Percentiles rank a stretch among this genome's conserved stretches.
Conservation (phyloP, 1,140 invertebrate genomes). For the Euwallacea fornicatus region DNA sequence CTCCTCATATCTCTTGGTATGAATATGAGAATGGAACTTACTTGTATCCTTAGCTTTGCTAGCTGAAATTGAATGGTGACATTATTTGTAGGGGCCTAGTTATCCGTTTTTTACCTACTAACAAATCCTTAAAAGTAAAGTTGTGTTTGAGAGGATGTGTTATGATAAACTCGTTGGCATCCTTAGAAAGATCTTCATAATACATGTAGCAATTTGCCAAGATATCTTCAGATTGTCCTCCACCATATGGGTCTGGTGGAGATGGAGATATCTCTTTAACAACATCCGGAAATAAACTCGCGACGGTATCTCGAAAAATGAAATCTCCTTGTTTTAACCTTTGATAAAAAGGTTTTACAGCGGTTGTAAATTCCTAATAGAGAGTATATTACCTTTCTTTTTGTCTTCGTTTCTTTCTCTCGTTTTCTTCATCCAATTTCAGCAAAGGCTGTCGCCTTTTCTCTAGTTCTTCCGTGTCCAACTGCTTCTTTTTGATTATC, state of each 20-base stretch:
- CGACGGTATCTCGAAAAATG: slow-evolving; percentile 48
- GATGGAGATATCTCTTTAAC: slow-evolving; percentile 44
- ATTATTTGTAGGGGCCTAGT: not conserved
- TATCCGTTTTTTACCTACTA: slow-evolving; percentile 22
- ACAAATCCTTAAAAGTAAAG: slow-evolving; percentile 45
- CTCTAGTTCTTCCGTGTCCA: slow-evolving; percentile 55
- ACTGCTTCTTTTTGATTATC: slow-evolving; percentile 55
- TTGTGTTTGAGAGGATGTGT: slow-evolving; percentile 43
- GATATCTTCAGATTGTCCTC: slow-evolving; percentile 28
- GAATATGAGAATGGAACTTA: not conserved
- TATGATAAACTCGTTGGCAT: slow-evolving; percentile 35
- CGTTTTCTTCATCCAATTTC: slow-evolving; percentile 52
- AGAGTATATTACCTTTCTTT: slow-evolving; percentile 38
- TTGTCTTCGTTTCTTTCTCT: slow-evolving; percentile 51
- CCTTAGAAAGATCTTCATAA: slow-evolving; percentile 31
- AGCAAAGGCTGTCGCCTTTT: slow-evolving; percentile 53
- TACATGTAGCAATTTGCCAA: slow-evolving; percentile 36
- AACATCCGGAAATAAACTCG: slow-evolving; percentile 50
- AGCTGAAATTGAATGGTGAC: not conserved
- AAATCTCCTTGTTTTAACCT: slow-evolving; percentile 45
- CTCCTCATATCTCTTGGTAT: not conserved
- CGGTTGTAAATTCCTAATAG: not conserved
- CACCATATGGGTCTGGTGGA: slow-evolving; percentile 45
- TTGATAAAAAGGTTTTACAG: not conserved
- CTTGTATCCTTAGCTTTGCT: slow-evolving; percentile 5